These are phyloP conservation scores for Tapera naevia DNA, from an alignment of 2,797 vertebrate genomes.

Conservation along the genomic window DNA sequence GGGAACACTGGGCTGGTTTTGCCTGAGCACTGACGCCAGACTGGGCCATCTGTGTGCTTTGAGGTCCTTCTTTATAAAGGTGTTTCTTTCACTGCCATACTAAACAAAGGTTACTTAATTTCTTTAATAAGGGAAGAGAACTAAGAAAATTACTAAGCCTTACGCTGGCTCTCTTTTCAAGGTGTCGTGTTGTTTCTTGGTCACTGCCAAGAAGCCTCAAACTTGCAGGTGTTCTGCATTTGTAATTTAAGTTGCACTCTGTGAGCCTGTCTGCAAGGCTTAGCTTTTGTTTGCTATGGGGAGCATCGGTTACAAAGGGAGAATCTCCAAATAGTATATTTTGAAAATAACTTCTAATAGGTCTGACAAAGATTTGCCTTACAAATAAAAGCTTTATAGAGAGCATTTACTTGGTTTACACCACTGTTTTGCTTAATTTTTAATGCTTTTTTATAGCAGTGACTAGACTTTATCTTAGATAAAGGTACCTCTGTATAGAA, in stretches of 20 bases:
- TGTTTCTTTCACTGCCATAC: neutral
- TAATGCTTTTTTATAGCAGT: constrained; percentile 63
- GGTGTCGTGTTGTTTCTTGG: neutral
- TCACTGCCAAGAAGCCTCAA: neutral
- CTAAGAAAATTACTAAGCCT: constrained; percentile 12
- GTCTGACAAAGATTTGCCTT: constrained; percentile 46
- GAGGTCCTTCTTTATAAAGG: neutral
- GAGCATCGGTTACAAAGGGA: neutral
- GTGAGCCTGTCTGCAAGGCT: neutral
- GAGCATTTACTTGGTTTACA: constrained; percentile 37
- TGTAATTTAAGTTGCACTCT: neutral
- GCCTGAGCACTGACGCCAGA: neutral
- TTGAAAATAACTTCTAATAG: constrained; percentile 14
- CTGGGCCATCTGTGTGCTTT: neutral
- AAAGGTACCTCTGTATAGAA: constrained; percentile 60
- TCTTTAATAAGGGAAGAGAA: neutral
- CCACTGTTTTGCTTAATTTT: constrained; percentile 58
- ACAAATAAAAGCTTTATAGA: constrained; percentile 32
- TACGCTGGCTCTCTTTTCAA: constrained; percentile 1
- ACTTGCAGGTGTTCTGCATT: neutral
- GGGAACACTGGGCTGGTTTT: neutral
- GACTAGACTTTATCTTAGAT: constrained; percentile 35
- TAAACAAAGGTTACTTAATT: neutral
- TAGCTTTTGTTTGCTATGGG: neutral
- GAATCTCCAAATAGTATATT: neutral